phyloP scores from a whole-genome alignment of 2,888 invertebrate species.

The Patella caerulea region DNA sequence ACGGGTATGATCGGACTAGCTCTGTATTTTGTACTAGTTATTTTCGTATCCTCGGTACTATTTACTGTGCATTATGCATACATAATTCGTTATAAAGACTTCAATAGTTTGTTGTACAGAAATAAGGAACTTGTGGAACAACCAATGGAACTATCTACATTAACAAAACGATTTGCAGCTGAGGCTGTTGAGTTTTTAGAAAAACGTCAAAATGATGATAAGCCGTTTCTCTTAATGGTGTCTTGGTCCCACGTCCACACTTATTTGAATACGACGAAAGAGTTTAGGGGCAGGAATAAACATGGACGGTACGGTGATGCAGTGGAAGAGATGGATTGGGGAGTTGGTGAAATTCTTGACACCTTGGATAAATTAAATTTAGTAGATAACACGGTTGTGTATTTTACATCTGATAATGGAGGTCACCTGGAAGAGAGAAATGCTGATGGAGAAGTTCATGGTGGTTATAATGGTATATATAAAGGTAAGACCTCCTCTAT shows the following conservation, averaged over 20 bases:
- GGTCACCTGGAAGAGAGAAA: conserved; percentile 71
- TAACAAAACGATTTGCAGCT: conserved; percentile 62
- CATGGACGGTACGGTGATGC: conserved; percentile 74
- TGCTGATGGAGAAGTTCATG: conserved; percentile 64
- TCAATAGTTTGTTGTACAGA: conserved; percentile 68
- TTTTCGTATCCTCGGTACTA: conserved; percentile 27
- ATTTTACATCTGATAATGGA: conserved; percentile 75
- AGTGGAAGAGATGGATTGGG: conserved; percentile 74
- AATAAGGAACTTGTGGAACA: conserved; percentile 73
- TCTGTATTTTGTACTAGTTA: conserved; percentile 16
- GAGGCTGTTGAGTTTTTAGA: conserved; percentile 62
- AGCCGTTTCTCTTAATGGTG: conserved; percentile 73
- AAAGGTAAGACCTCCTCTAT: conserved; percentile 35
- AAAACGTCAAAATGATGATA: conserved; percentile 39
- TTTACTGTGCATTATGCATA: conserved; percentile 27
- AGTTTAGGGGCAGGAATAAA: conserved; percentile 67
- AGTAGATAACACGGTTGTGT: conserved; percentile 71
- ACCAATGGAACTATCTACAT: conserved; percentile 70
- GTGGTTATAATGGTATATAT: conserved; percentile 63
- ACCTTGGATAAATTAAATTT: conserved; percentile 63
- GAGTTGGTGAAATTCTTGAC: conserved; percentile 72
- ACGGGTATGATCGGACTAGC: conserved; percentile 24
- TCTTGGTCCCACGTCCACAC: conserved; percentile 79
- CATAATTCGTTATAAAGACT: conserved; percentile 42
- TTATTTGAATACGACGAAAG: conserved; percentile 77